Conservation (phyloP, 2,797 vertebrate species). For the Hyperoplus immaculatus region DNA sequence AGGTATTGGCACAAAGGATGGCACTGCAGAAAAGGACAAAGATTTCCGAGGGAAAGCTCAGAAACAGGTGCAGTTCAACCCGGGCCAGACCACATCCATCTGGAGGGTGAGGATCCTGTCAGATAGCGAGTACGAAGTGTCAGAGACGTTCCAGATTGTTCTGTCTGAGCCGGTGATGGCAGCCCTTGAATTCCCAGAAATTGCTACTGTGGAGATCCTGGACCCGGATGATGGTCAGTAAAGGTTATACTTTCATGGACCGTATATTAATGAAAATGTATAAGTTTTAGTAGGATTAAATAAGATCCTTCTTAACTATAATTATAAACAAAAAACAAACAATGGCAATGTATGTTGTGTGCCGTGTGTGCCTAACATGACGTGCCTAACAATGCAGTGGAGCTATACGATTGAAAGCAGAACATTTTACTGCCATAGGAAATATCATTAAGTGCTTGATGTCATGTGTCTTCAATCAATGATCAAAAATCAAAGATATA, state of each 20-base stretch:
- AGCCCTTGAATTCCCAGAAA: slow-evolving; percentile 89
- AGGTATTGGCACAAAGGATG: slow-evolving; percentile 94
- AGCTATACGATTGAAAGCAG: slow-evolving; percentile 1
- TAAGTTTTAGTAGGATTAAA: neutral
- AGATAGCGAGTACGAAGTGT: slow-evolving; percentile 90
- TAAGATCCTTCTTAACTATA: neutral
- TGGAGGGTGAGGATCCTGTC: slow-evolving; percentile 92
- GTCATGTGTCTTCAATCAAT: neutral
- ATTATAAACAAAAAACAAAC: neutral
- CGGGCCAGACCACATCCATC: slow-evolving; percentile 90
- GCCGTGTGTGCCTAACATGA: neutral
- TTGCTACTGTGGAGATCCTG: slow-evolving; percentile 90
- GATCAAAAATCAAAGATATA: neutral
- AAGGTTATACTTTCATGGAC: slow-evolving; percentile 10
- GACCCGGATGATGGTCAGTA: slow-evolving; percentile 95
- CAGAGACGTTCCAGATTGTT: slow-evolving; percentile 92
- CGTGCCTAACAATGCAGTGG: neutral
- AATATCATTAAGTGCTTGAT: slow-evolving; percentile 2
- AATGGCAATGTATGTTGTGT: neutral
- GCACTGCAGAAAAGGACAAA: slow-evolving; percentile 90
- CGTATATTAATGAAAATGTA: neutral
- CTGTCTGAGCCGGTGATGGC: slow-evolving; percentile 96
- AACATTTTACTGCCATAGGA: neutral
- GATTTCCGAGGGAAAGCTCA: slow-evolving; percentile 95
- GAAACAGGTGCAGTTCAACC: slow-evolving; percentile 98